A percentile compares a stretch with the other conserved stretches of the same genome.
These are phyloP conservation scores for Seladonia tumulorum DNA, from an alignment of 2,888 invertebrate genomes.

Conservation along the genomic window DNA sequence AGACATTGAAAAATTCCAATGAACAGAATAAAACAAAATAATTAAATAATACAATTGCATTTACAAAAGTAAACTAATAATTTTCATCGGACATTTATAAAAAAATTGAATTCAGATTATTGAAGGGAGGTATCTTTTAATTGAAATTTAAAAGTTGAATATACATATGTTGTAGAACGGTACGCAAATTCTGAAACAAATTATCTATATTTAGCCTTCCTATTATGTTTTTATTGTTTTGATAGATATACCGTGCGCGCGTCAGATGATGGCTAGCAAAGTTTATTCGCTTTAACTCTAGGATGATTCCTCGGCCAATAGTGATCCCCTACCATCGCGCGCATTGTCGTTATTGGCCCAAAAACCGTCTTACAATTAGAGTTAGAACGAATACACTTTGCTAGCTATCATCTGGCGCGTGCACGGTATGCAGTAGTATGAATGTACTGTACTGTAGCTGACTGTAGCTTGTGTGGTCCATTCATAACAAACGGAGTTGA, in stretches of 20 bases:
- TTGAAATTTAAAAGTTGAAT: not conserved
- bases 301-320: not conserved
- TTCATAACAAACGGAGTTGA: not conserved
- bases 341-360: too few relatives aligned
- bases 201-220: not conserved
- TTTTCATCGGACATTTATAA: not conserved
- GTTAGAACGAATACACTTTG: too few relatives aligned
- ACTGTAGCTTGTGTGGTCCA: not conserved
- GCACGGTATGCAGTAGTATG: too few relatives aligned
- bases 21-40: not conserved
- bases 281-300: not conserved
- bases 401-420: too few relatives aligned
- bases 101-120: not conserved
- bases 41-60: not conserved
- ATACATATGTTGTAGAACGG: not conserved
- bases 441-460: not conserved
- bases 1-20: not conserved
- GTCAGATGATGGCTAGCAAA: not conserved
- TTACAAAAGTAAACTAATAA: not conserved
- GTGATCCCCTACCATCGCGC: not conserved
- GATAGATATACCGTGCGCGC: not conserved
- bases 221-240: not conserved
- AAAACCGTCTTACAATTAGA: too few relatives aligned
- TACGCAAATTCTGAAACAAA: not conserved
- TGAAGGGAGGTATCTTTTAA: not conserved